phyloP scores from a whole-genome alignment of 2,113 vertebrate genomes.

The Candoia aspera region DNA sequence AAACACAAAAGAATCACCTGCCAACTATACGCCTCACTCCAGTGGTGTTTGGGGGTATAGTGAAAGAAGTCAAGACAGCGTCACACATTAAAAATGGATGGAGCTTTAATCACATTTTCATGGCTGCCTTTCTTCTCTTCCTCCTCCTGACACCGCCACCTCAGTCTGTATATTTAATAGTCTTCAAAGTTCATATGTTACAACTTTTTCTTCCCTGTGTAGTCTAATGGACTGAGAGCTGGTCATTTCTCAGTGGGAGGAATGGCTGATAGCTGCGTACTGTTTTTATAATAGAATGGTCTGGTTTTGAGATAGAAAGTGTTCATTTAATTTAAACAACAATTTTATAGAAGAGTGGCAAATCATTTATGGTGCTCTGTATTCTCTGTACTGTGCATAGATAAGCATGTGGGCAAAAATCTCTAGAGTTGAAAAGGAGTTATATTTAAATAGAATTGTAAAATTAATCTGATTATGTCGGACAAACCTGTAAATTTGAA shows the following conservation, averaged over 20 bases:
- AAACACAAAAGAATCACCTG: not conserved
- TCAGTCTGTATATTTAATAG: not conserved
- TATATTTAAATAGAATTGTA: not conserved
- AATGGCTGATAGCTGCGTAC: not conserved
- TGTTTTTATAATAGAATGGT: not conserved
- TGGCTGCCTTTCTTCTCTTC: too few relatives aligned
- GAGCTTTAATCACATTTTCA: not conserved
- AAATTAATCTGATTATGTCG: not conserved
- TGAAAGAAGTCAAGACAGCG: not conserved
- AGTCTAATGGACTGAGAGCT: not conserved
- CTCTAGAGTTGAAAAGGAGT: not conserved
- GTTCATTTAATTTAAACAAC: not conserved
- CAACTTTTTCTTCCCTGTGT: not conserved
- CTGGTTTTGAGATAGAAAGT: not conserved
- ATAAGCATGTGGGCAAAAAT: not conserved
- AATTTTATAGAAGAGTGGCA: not conserved
- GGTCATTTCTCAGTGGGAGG: not conserved
- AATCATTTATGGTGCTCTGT: not conserved
- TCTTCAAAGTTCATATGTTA: not conserved
- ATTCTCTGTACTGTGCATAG: not conserved
- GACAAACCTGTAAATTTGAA: not conserved
- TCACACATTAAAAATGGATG: not conserved
- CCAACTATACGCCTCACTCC: not conserved
- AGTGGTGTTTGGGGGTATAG: not conserved
- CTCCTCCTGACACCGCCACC: not conserved